Evolutionary conservation across 2,888 invertebrate species (phyloP), one percentile per base, ranked within the genome.

Genomic region (Ochropacha duplaris): DNA sequence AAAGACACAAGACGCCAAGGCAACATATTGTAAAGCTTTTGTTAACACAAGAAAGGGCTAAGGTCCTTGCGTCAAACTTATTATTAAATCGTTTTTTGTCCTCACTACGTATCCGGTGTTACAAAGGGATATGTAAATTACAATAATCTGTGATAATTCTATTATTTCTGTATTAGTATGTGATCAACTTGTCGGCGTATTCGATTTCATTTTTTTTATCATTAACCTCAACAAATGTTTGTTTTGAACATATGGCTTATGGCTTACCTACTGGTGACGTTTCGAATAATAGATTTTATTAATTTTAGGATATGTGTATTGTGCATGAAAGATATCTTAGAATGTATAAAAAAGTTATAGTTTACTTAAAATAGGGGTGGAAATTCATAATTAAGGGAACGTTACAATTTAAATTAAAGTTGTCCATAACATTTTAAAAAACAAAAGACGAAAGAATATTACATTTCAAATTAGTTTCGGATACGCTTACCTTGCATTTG

Each of bases 71-170:
- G 84, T 84, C 86, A 84, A 88, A 89, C 86, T 87, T 91, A 86
- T 90, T 91, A 92, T 92, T 92, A 92, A 90, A 91, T 87, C 89
- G 88, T 92, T 92, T 92, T 51, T 91, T 91, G 89, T 91, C 90
- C 90, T 87, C 83, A 80, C 86, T 86, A 81, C 81, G 83, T 81
- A 88, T 92, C 92, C 92, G 90, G 91, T 85, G 69, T 80, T 78
- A 86, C 85, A 88, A 88, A 75, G 84, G 88, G 84, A 90, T 88
- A 91, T 90, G 84, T 90, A 91, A 91, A 92, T 92, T 88, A 90
- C 84, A 79, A 86, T 88, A 90, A 91, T 90, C 90, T 86, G 84
- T 89, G 88, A 90, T 92, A 90, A 92, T 91, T 91, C 90, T 90
- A 91, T 92, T 91, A 90, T 87, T 84, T 81, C 76, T 77, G 80